Conservation (phyloP, 2,113 vertebrate genomes). For the Phocoena sinus region DNA sequence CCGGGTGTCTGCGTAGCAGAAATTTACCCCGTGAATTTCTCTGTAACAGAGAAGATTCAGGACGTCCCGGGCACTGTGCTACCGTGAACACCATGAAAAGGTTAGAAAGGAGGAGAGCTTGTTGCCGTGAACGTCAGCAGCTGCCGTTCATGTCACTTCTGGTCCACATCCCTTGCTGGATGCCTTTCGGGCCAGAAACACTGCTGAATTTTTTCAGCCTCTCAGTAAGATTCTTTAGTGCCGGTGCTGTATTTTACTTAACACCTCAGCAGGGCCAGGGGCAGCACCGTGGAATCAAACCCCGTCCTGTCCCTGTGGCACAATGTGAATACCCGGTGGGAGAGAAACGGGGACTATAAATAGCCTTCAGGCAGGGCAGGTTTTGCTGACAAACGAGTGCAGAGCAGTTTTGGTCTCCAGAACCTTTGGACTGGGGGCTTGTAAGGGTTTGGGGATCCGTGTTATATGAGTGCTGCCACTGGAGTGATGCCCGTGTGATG, state of each 20-base stretch:
- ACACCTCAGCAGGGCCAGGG: neutral
- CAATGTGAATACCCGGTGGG: neutral
- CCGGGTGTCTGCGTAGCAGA: neutral
- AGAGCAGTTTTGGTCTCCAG: neutral
- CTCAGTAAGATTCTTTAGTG: neutral
- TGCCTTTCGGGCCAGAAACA: neutral
- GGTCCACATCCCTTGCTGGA: neutral
- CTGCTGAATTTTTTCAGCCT: neutral
- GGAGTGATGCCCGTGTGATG: fast-evolving
- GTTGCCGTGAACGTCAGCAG: neutral
- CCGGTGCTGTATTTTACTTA: fast-evolving
- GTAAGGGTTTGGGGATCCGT: neutral
- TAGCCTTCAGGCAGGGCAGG: neutral
- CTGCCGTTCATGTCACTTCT: neutral
- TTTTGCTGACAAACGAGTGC: neutral
- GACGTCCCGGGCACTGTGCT: neutral
- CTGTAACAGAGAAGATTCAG: neutral
- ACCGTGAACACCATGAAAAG: fast-evolving
- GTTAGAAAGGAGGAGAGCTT: neutral
- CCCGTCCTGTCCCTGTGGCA: neutral
- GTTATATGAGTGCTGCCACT: fast-evolving
- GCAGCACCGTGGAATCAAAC: neutral
- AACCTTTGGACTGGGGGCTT: neutral
- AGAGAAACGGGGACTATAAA: neutral
- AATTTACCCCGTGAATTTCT: neutral